Percentiles rank a stretch among this genome's conserved stretches.
These are phyloP conservation scores for Rhimphoctona megacephalus DNA, from an alignment of 2,888 invertebrate genomes.

Conservation along the genomic window DNA sequence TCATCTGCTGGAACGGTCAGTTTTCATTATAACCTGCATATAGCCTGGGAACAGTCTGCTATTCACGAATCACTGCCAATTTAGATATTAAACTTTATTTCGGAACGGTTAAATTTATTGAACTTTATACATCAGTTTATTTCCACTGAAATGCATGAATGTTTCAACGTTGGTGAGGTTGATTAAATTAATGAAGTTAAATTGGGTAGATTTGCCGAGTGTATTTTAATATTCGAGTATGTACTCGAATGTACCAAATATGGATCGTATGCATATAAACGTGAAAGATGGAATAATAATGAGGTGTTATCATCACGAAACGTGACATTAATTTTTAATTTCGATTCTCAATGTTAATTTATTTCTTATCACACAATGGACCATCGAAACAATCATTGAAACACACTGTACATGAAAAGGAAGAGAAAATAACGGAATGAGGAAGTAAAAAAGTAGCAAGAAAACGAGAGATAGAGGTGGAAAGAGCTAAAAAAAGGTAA, in stretches of 20 bases:
- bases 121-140: no score
- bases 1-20: no score
- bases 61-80: neutral
- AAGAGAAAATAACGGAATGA: neutral
- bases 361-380: neutral
- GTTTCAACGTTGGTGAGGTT: no score
- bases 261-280: no score
- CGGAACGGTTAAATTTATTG: no score
- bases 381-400: neutral
- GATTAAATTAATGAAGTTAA: no score
- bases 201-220: no score
- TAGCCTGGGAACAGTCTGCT: no score
- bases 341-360: neutral
- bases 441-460: neutral
- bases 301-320: neutral
- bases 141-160: no score
- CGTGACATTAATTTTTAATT: neutral
- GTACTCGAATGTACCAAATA: neutral
- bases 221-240: neutral
- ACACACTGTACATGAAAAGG: neutral
- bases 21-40: no score
- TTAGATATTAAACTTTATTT: no score
- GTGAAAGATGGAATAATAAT: no score
- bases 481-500: conserved; percentile 6
- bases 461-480: neutral